Base-by-base conservation (phyloP, 2,888 invertebrate species). In the Trichacis sp. region DNA sequence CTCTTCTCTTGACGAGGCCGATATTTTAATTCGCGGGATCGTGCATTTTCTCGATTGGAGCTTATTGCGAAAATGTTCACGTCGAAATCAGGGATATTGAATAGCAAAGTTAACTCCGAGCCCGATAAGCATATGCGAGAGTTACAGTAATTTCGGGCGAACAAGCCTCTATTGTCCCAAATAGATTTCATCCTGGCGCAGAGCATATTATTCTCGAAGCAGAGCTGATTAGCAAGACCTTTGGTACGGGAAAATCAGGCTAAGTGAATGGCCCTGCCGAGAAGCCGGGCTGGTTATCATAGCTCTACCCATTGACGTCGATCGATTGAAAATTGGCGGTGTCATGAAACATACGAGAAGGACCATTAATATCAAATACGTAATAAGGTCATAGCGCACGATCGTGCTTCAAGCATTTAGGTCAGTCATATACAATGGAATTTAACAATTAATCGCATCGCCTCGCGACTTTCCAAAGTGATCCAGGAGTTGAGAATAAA, bases 261-360 rank as follows among this genome's bases (percentile, higher is more conserved):
- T 77, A 77, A 79, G 76, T 79, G 74, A 77, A 79, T 75, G 71
- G 77, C 69, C 70, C 70, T 72, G 51, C 67, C 61, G 74, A 74
- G 76, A 75, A 56, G 24, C 46, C 8, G 24, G 75, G 77, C 75
- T 72, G 70, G 75, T 76, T 77, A 79, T 78, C 77, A 75, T 75
- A 75, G 73, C 72, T 73, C 67, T 74, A 75, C 69, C n/a, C 77
- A 77, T 78, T 76, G 80, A 79, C 79, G 73, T 72, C 67, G 70
- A 74, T 74, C 74, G 63, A 63, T 66, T 60, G 73, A 78, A 78
- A 70, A 78, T 78, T 77, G 77, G 76, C 75, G 70, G 67, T 76
- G 77, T 76, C 77, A 74, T 69, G 73, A 69, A 73, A 72, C 72
- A 71, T 69, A 71, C 73, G 69, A 64, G 63, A 69, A 78, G 77